Base-by-base conservation (phyloP, 2,888 invertebrate genomes). In the Eubasilissa splendida region DNA sequence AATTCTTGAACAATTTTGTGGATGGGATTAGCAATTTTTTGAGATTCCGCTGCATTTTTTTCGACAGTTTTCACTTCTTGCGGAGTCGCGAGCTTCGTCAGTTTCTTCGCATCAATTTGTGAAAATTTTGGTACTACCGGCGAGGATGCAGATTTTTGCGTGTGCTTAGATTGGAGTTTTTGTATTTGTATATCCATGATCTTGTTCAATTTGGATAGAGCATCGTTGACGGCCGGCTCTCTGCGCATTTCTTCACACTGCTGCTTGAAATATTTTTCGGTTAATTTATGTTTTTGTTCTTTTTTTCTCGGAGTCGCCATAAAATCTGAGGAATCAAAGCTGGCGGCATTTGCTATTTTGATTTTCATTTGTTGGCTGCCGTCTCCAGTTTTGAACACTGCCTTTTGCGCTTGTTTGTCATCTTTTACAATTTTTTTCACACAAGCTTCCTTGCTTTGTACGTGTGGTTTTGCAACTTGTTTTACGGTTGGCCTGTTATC, bases 141-240 rank as follows among this genome's bases (percentile, higher is more conserved):
- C n/a, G 60, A 3, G 3, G 14, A 22, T 5, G n/a, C 22, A n/a
- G 60, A n/a, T 8, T 60, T n/a, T 5, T 1, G 4, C 9, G n/a
- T 1, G 14, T 7, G 22, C 53, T 22, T 52, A 0, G 54, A 56
- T 56, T 58, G 56, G 22, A 52, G 11, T 56, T 73, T 73, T 58
- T 56, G 54, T 14, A 73, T 56, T 73, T 73, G 54, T 12, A 73
- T 73, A 73, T 73, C 71, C n/a, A 56, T 12, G 4, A 58, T 73
- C 42, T 42, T 73, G 56, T 73, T 56, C n/a, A 73, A 33, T 73
- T 73, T 73, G 12, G 65, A 73, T 33, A 73, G 56, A 73, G 58
- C 56, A 33, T 73, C 42, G 1, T 22, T 73, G 11, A 56, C 12
- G 8, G 71, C 58, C 14, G 71, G 71, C 9, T 10, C 31, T 22